These are phyloP conservation scores for Orthosia cruda DNA, from an alignment of 2,888 invertebrate genomes.

Conservation along the genomic window DNA sequence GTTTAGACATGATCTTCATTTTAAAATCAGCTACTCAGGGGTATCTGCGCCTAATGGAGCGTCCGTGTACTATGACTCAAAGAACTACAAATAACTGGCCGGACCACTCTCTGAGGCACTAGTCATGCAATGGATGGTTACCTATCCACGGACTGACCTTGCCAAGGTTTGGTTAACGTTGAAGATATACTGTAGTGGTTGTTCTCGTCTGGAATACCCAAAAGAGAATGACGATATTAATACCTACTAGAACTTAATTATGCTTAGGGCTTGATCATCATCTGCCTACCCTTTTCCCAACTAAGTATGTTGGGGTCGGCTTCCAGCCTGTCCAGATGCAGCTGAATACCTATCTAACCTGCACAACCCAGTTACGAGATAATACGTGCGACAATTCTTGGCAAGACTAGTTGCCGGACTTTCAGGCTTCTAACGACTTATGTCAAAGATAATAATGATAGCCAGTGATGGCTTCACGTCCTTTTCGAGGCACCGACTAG, in stretches of 20 bases:
- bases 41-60: no score
- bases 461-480: background rate
- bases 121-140: background rate
- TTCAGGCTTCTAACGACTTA: no score
- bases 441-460: background rate
- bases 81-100: no score
- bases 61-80: no score
- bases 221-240: constrained; percentile 6
- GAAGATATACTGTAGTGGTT: constrained; percentile 80
- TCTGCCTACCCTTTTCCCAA: background rate
- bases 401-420: background rate
- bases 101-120: no score
- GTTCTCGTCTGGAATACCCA: constrained; percentile 89
- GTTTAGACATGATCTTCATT: no score
- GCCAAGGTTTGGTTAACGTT: background rate
- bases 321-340: background rate
- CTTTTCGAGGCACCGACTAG: background rate
- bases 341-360: background rate
- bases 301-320: background rate
- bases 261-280: background rate
- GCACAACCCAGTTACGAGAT: background rate
- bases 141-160: background rate
- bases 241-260: background rate
- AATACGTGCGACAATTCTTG: background rate
- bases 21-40: no score